Evolutionary conservation across 1,140 invertebrate genomes (phyloP).

Genomic region (Drosophila sucinea): DNA sequence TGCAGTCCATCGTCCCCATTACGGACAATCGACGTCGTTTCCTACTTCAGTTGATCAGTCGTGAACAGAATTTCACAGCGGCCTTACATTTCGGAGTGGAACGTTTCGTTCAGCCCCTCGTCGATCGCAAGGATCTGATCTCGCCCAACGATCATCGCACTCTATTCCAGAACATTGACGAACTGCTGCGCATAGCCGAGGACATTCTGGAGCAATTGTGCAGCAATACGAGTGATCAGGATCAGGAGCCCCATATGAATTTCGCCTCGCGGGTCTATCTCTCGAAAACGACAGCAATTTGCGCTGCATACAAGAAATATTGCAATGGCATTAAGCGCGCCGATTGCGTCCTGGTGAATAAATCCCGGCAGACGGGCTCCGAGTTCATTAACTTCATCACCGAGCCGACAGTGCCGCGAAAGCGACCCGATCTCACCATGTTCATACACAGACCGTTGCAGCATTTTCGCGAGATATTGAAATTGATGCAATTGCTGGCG

Average conservation of each 20-base stretch:
- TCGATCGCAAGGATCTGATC: constrained; percentile 89
- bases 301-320: constrained; percentile 90
- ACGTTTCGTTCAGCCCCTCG: constrained; percentile 88
- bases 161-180: constrained; percentile 92
- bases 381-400: constrained; percentile 89
- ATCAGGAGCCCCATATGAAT: constrained; percentile 87
- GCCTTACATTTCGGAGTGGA: constrained; percentile 90
- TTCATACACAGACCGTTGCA: constrained; percentile 91
- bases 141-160: constrained; percentile 89
- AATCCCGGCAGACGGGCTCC: constrained; percentile 85
- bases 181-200: constrained; percentile 90
- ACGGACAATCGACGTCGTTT: constrained; percentile 84
- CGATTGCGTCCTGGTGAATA: constrained; percentile 89
- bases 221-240: constrained; percentile 86
- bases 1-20: constrained; percentile 77
- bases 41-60: constrained; percentile 85
- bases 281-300: constrained; percentile 88
- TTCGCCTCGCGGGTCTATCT: constrained; percentile 88
- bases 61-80: constrained; percentile 90
- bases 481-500: constrained; percentile 83
- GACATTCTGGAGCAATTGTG: constrained; percentile 90
- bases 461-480: constrained; percentile 87
- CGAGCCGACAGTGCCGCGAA: constrained; percentile 89
- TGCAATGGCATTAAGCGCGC: constrained; percentile 92
- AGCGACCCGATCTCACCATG: constrained; percentile 91